phyloP scores from a whole-genome alignment of 92 coral and sea anemone species.

The Muricea muricata region DNA sequence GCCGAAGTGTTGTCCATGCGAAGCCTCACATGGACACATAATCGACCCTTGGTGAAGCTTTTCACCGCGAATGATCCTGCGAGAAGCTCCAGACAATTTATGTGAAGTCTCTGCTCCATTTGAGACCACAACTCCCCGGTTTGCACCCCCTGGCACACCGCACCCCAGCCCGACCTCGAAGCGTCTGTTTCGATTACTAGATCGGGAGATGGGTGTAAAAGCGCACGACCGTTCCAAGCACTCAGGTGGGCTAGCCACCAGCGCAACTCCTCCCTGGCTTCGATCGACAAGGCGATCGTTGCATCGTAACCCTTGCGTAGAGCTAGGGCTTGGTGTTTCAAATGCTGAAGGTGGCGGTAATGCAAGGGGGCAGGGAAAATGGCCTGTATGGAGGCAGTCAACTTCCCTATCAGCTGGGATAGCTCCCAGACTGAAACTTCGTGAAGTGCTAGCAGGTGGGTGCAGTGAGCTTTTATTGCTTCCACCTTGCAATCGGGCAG shows the following conservation, averaged over 20 bases:
- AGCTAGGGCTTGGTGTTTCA: too few species aligned
- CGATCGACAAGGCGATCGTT: too few species aligned
- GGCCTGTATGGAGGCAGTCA: background rate
- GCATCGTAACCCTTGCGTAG: too few species aligned
- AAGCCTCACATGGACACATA: constrained; percentile 21
- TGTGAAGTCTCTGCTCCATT: background rate
- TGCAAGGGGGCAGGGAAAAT: background rate
- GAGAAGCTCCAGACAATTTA: too few species aligned
- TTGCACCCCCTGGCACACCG: background rate
- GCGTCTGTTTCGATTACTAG: too few species aligned
- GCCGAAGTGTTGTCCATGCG: too few species aligned
- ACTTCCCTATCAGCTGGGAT: background rate
- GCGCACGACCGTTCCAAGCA: too few species aligned
- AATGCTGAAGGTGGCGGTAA: too few species aligned
- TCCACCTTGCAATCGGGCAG: background rate
- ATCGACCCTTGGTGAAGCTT: background rate
- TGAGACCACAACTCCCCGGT: background rate
- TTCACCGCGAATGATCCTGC: constrained; percentile 3
- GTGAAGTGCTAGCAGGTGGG: background rate
- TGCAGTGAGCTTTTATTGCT: background rate
- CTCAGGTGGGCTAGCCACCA: too few species aligned
- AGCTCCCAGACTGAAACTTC: background rate
- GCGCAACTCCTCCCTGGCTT: too few species aligned
- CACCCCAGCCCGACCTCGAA: background rate
- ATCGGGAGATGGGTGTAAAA: too few species aligned